Base-by-base conservation (phyloP, 2,797 vertebrate genomes). In the Mus minutoides region DNA sequence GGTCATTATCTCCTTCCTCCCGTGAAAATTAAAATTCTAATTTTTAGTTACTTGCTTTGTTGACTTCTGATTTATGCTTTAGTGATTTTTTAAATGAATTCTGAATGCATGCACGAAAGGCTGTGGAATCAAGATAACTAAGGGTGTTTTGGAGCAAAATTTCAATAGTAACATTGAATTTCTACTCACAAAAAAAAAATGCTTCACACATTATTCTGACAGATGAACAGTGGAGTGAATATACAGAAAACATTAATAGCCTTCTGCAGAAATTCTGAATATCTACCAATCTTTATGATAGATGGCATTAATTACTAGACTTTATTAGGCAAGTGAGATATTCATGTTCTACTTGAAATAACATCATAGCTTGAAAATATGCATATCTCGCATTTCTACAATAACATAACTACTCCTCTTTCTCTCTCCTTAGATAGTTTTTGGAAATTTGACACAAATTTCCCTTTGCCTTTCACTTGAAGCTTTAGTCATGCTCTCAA, bases 151-250 rank as follows among this genome's bases (percentile, higher is more conserved):
- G 60, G 77, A 10, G 19, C 4, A 60, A 83, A 85, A 34, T 88
- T 92, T 13, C 69, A 95, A 14, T 37, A 90, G 26, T 37, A 75
- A 96, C 67, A 12, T 58, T 37, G 1, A 91, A 69, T 90, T 92
- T 94, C 73, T 94, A n/a, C 6, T 93, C 52, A 79, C 24, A 34
- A 31, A 31, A 37, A 71, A 21, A 29, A 79, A 37, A 64, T 34
- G 9, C 60, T 96, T 96, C n/a, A 67, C 56, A 91, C 64, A 88
- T 93, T 96, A 75, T 31, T 17, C 24, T 93, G 54, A 90, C 64
- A 88, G 34, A 85, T 77, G 19, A 84, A 79, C 73, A 60, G 19
- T 76, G 54, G n/a, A 90, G 19, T 26, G 9, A 69, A 58, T 46
- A 78, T 16, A 52, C 75, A 73, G 34, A 64, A 90, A 79, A 52